phyloP scores from a whole-genome alignment of 2,797 vertebrate species.

The Sebastolobus alascanus region DNA sequence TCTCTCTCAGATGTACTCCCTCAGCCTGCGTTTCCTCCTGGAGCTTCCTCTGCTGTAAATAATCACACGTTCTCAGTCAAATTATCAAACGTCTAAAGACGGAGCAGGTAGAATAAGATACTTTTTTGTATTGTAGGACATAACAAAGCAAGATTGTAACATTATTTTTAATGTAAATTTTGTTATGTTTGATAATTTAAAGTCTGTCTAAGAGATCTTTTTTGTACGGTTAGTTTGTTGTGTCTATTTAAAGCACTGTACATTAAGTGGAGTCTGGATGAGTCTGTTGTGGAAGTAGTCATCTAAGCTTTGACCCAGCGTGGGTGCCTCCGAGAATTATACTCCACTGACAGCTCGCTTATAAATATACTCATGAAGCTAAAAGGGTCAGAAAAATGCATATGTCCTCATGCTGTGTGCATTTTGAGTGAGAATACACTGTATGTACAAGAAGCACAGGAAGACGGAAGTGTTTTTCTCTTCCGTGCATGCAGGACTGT shows the following conservation, averaged over 20 bases:
- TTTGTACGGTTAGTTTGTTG: background rate
- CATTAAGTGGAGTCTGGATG: constrained; percentile 3
- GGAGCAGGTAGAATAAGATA: background rate
- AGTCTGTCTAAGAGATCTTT: background rate
- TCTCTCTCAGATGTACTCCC: constrained; percentile 1
- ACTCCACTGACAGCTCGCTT: constrained; percentile 16
- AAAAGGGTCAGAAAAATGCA: constrained; percentile 33
- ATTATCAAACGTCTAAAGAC: background rate
- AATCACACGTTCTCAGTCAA: background rate
- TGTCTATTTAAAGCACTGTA: constrained; percentile 4
- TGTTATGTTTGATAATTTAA: background rate
- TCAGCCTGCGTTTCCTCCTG: background rate
- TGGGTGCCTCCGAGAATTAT: constrained; percentile 39
- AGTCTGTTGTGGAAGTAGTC: constrained; percentile 31
- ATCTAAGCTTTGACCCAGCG: constrained; percentile 37
- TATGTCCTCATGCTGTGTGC: background rate
- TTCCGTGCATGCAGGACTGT: background rate
- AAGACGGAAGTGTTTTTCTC: constrained; percentile 32
- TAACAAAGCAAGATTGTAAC: background rate
- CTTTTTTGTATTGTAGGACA: background rate
- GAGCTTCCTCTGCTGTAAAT: background rate
- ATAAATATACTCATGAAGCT: constrained; percentile 37
- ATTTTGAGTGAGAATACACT: background rate
- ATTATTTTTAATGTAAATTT: background rate
- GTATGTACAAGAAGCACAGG: background rate